Evolutionary conservation across 2,797 vertebrate species (phyloP).

Genomic region (Enteromius thamalakanensis): DNA sequence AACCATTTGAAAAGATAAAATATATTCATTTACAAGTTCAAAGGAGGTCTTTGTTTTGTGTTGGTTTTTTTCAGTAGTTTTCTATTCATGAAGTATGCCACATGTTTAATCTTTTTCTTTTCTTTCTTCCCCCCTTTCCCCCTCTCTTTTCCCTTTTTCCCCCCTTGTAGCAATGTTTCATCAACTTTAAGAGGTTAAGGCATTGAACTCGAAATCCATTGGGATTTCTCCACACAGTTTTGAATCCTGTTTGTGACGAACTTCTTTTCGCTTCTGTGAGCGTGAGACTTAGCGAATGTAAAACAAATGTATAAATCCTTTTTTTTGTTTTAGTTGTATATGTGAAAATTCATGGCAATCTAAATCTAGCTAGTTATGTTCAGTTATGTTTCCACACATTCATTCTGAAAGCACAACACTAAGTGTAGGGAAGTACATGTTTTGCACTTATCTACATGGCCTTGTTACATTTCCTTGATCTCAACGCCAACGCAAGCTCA

Average conservation of each 20-base stretch:
- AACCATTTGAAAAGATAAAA: too few species aligned
- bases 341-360: not conserved
- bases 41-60: too few species aligned
- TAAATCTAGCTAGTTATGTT: too few species aligned
- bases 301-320: not conserved
- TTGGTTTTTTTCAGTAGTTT: too few species aligned
- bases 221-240: slow-evolving; percentile 94
- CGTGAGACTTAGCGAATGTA: not conserved
- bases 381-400: not conserved
- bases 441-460: not conserved
- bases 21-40: too few species aligned
- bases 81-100: not conserved
- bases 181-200: slow-evolving; percentile 93
- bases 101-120: too few species aligned
- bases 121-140: too few species aligned
- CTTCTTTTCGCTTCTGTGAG: fast-evolving
- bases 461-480: not conserved
- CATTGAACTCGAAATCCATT: slow-evolving; percentile 97
- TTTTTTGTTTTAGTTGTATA: not conserved
- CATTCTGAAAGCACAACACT: not conserved
- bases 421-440: not conserved
- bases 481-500: not conserved
- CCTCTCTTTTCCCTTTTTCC: too few species aligned
- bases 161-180: too few species aligned
- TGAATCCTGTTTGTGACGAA: slow-evolving; percentile 93